These are phyloP conservation scores for Phortica variegata DNA, from an alignment of 1,140 invertebrate genomes.

Conservation along the genomic window DNA sequence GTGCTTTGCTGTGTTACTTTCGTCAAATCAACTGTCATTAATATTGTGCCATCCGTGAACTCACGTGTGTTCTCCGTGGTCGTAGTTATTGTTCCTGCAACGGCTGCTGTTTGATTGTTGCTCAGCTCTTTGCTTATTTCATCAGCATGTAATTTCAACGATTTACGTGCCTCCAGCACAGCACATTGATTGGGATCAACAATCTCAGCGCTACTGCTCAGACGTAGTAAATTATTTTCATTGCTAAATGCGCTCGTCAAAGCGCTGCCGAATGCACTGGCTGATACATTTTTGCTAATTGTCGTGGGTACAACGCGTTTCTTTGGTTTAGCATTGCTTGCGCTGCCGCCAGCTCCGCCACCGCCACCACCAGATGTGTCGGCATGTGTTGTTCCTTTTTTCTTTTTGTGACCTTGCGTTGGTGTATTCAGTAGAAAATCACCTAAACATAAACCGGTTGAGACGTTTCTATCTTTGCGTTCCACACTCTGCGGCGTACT, in stretches of 20 bases:
- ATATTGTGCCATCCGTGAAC: no score
- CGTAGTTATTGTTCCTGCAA: conserved; percentile 10
- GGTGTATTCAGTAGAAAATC: conserved; percentile 35
- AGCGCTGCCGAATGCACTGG: conserved; percentile 30
- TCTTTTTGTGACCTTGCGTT: conserved; percentile 6
- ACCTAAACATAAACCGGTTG: conserved; percentile 40
- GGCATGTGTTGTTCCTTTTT: conserved; percentile 22
- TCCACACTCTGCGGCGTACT: conserved; percentile 30
- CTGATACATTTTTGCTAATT: conserved; percentile 33
- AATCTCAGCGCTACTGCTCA: conserved; percentile 37
- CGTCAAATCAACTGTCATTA: conserved; percentile 1
- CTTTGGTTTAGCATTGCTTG: conserved; percentile 29
- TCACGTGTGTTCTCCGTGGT: conserved; percentile 1
- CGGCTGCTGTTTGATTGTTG: conserved; percentile 25
- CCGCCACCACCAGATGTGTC: conserved; percentile 16
- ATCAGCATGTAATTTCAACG: conserved; percentile 26
- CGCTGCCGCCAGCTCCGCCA: conserved; percentile 1
- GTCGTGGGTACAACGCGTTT: conserved; percentile 48
- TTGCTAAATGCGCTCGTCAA: conserved; percentile 46
- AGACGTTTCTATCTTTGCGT: no score
- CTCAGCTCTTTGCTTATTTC: conserved; percentile 32
- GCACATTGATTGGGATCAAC: conserved; percentile 38
- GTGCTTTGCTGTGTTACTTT: conserved; percentile 4
- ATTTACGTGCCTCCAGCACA: conserved; percentile 38
- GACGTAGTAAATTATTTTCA: conserved; percentile 45